Base-by-base conservation (phyloP, 2,888 invertebrate species). In the Aspidapion aeneum region DNA sequence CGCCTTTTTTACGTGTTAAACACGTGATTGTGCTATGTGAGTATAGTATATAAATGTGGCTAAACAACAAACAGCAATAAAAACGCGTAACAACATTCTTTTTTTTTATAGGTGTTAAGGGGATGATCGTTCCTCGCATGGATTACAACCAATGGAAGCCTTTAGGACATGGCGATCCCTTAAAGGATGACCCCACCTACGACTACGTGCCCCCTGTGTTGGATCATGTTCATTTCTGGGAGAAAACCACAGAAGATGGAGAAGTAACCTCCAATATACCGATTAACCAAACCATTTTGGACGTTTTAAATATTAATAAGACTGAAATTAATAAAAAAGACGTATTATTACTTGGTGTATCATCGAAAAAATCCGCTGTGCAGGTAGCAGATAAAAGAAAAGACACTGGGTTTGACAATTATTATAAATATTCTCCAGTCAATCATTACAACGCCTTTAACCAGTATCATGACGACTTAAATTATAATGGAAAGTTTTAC, bases 131-230 rank as follows among this genome's bases (percentile, higher is more conserved):
- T 1, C 91, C 91, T 1, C 85, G 90, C 16, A 87, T 91, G 86
- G 90, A 92, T 75, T 92, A 91, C 77, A 90, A 91, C 72, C 91
- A 91, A 78, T 93, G 92, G 93, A 90, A 89, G 67, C 93, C 93
- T 0, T 83, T 93, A 54, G 93, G 92, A 2, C 87, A 89, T 62
- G 91, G 92, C 0, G 91, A 93, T 78, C 92, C 92, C 0, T 76
- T 93, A 55, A 90, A 90, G 72, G 91, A 92, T 74, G 92, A 93
- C 75, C 93, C 93, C 7, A 93, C 93, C 0, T 92, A 89, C 76
- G 92, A 92, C 75, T 93, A 93, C 76, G 90, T 91, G 62, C 93
- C 93, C 0, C 93, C 93, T 1, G 88, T 90, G 1, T 78, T 92
- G 50, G 91, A 91, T 67, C 82, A 87, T 48, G 93, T 93, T 1